Base-by-base conservation (phyloP, 2,797 vertebrate genomes). In the Xyrichtys novacula region DNA sequence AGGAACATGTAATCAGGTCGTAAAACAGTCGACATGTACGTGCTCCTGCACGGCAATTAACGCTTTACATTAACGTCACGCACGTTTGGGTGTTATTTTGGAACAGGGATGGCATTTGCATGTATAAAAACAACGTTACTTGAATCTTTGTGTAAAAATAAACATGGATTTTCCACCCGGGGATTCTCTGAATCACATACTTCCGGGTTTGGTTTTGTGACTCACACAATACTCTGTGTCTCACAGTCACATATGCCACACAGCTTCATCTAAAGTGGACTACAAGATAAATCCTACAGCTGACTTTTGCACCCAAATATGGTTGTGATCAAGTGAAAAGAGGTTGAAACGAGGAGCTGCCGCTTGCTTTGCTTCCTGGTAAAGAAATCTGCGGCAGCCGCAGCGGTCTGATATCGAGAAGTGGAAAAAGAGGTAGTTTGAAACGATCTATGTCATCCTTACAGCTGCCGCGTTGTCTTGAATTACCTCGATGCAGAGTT, bases 401-500 rank as follows among this genome's bases (percentile, higher is more conserved):
- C 62, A 59, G 63, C 26, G 17, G 65, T 72, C 78, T 58, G 68
- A 84, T 85, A 77, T 76, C 22, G 63, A 82, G 86, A 81, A 80
- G 72, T 83, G 78, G 83, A 84, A 88, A 89, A 90, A 88, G 59
- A 64, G 76, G 83, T 79, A 86, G 89, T 91, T 87, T 14, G 43
- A 89, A 89, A 83, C 71, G 80, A 91, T 89, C 84, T 72, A 76
- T 87, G 82, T 89, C 81, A 81, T 85, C 84, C 74, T 77, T 90
- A 81, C 91, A 93, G 93, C 90, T 93, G 92, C 88, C 23, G 72
- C 10, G 40, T 65, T 54, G 86, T 91, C 87, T 94, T 86, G 73
- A 89, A 88, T 93, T 92, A 89, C 92, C 81, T 80, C 52, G 76
- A 88, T 84, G 85, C 86, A 83, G 86, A 73, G 25, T 85, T 91